Conservation (phyloP, 2,797 vertebrate species). For the Thamnophis elegans region DNA sequence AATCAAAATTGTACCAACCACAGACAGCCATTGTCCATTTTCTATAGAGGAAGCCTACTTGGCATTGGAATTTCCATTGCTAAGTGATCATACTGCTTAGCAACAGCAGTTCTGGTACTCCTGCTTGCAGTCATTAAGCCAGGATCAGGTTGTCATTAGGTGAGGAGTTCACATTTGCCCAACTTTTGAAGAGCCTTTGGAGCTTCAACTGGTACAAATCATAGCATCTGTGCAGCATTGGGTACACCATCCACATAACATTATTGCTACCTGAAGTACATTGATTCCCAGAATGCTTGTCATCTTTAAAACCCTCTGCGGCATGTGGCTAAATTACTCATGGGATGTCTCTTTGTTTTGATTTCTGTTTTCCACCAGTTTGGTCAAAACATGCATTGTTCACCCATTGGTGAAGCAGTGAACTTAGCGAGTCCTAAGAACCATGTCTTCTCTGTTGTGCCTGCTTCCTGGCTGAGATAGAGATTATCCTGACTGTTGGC, state of each 20-base stretch:
- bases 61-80: not conserved
- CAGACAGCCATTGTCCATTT: not conserved
- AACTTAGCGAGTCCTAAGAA: not conserved
- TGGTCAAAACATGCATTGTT: not conserved
- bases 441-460: not conserved
- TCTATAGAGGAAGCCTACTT: not conserved
- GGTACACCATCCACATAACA: not conserved
- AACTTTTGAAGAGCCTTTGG: not conserved
- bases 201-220: not conserved
- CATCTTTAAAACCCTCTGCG: not conserved
- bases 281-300: not conserved
- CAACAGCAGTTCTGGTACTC: not conserved
- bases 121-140: not conserved
- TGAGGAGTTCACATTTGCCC: not conserved
- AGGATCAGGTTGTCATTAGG: not conserved
- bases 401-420: not conserved
- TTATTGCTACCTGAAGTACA: not conserved
- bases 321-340: not conserved
- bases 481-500: not conserved
- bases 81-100: not conserved
- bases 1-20: not conserved
- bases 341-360: not conserved
- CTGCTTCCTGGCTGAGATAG: not conserved
- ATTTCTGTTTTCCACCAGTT: not conserved
- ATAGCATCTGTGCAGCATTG: not conserved